Evolutionary conservation across 1,140 invertebrate species (phyloP), one percentile per base, ranked within the genome.

Genomic region (Euwallacea similis): DNA sequence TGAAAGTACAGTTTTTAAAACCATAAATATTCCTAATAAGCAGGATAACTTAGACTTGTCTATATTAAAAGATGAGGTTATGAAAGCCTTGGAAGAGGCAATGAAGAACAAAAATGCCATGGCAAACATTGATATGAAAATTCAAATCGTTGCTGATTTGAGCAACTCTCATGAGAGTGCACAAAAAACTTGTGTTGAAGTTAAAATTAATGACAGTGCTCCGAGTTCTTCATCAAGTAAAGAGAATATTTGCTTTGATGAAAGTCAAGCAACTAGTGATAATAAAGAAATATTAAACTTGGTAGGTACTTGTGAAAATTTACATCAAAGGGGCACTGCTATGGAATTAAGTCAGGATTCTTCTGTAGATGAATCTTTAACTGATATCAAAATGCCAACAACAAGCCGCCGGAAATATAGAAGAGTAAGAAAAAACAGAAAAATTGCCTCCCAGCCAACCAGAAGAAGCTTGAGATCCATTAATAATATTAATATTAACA

Each of bases 51-150:
- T 62, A 21, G 63, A 67, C 66, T 42, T 72, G 7, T 2, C 44
- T 15, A 33, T 9, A 41, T 21, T 72, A 16, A 72, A 66, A 54
- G 53, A 67, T 42, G 7, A 56, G 33, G 63, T 72, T 33, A 10
- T 60, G 16, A 72, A 72, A 66, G 65, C 59, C 42, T 21, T 72
- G 9, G 65, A 66, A 66, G 54, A 72, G 44, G 70, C 47, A 11
- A 66, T 72, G 21, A 66, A 61, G 66, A 42, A 46, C 7, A 64
- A 69, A 42, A 62, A 16, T 15, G 11, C 6, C n/a, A 53, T 53
- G n/a, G 33, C 11, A 10, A 72, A 72, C n/a, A 62, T 66, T 50
- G 70, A 72, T 60, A 66, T 72, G 64, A 72, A 72, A 54, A 72
- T 72, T 66, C 55, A 66, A 42, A 56, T 72, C 61, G 42, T 70